A percentile compares a stretch with the other conserved stretches of the same genome.
Conservation (phyloP, 2,888 invertebrate species). For the Eurytoma adleriae region DNA sequence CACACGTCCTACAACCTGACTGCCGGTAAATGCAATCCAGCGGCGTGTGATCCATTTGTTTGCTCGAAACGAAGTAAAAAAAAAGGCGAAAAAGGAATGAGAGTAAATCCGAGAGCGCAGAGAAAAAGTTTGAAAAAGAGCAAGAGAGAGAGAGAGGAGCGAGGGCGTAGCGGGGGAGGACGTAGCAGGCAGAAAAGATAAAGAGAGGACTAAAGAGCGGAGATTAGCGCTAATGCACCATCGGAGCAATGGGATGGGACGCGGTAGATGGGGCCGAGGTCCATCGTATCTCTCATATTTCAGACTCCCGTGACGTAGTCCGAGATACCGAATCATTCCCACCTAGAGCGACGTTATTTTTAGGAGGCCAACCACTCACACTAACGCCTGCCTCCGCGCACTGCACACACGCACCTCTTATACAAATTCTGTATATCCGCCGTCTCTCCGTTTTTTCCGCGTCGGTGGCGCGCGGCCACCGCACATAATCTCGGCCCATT, state of each 20-base stretch:
- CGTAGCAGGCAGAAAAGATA: conserved; percentile 70
- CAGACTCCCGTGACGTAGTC: conserved; percentile 74
- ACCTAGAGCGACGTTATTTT: conserved; percentile 71
- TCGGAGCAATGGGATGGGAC: conserved; percentile 67
- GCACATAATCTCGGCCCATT: conserved; percentile 18
- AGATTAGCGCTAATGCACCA: conserved; percentile 77
- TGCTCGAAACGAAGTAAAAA: background rate
- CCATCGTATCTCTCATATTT: conserved; percentile 76
- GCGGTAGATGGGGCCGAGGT: conserved; percentile 62
- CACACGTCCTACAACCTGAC: too few species aligned
- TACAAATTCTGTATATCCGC: conserved; percentile 24
- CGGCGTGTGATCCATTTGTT: conserved; percentile 60
- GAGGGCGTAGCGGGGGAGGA: conserved; percentile 39
- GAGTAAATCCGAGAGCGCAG: conserved; percentile 35
- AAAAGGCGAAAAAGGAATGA: background rate
- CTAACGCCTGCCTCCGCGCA: conserved; percentile 38
- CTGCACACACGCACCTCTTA: conserved; percentile 50
- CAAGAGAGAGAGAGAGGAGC: conserved; percentile 66
- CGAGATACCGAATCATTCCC: conserved; percentile 76
- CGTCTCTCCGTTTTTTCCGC: conserved; percentile 39
- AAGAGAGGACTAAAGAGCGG: conserved; percentile 76
- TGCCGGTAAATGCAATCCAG: conserved; percentile 34
- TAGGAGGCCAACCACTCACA: conserved; percentile 60
- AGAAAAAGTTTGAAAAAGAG: conserved; percentile 70
- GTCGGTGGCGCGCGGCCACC: background rate